These are phyloP conservation scores for Phymorhynchus buccinoides DNA, from an alignment of 1,140 invertebrate species.

Conservation along the genomic window DNA sequence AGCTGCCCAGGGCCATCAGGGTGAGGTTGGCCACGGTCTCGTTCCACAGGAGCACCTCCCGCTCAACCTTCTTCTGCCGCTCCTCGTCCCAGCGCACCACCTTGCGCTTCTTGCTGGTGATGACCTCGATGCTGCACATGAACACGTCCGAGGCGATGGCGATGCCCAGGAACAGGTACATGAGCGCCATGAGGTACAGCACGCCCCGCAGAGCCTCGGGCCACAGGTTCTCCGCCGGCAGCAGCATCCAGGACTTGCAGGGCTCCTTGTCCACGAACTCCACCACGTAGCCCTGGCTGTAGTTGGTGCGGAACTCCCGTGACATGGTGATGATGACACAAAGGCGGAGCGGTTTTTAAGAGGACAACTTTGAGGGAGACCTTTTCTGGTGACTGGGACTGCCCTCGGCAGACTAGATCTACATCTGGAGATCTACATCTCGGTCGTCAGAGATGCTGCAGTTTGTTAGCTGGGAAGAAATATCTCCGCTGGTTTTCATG, in stretches of 20 bases:
- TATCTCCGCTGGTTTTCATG: background rate
- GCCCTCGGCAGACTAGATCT: background rate
- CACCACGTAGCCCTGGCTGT: constrained; percentile 59
- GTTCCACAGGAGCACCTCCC: constrained; percentile 74
- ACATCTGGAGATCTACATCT: background rate
- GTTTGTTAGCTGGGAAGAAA: background rate
- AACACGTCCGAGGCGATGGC: constrained; percentile 79
- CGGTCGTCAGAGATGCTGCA: background rate
- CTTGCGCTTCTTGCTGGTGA: constrained; percentile 67
- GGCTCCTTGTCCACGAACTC: constrained; percentile 41
- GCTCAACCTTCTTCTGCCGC: constrained; percentile 61
- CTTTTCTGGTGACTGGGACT: background rate
- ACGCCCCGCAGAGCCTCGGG: constrained; percentile 56
- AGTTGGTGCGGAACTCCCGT: constrained; percentile 31
- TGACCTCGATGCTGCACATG: constrained; percentile 79
- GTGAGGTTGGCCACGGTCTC: constrained; percentile 77
- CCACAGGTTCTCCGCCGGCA: constrained; percentile 71
- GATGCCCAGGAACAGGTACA: constrained; percentile 71
- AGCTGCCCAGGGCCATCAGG: constrained; percentile 76
- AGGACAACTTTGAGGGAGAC: background rate
- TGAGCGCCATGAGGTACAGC: constrained; percentile 64
- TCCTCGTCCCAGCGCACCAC: constrained; percentile 64
- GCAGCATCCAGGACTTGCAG: constrained; percentile 65
- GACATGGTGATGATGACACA: background rate
- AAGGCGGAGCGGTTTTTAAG: background rate